Conservation (phyloP, 2,888 invertebrate genomes). For the Anodontia alba region DNA sequence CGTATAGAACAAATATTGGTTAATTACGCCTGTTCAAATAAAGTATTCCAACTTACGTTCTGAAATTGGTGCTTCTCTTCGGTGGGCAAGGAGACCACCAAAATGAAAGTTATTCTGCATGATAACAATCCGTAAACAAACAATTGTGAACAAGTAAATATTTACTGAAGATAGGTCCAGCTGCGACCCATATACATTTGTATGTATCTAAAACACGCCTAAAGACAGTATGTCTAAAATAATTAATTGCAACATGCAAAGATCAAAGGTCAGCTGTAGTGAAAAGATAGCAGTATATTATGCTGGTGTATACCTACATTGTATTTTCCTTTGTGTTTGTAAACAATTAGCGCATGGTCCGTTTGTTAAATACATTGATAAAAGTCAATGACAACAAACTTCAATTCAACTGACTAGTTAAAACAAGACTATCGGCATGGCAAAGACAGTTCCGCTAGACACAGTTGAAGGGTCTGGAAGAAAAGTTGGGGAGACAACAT, state of each 20-base stretch:
- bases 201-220: background rate
- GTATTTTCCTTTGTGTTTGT: background rate
- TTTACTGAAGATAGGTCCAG: no score
- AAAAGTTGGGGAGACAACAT: no score
- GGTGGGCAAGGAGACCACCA: background rate
- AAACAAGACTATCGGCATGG: no score
- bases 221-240: background rate
- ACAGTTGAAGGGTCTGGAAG: no score
- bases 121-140: background rate
- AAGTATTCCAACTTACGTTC: background rate
- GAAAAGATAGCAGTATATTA: background rate
- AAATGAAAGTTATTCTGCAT: conserved; percentile 13
- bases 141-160: background rate
- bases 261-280: background rate
- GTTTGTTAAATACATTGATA: no score
- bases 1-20: no score
- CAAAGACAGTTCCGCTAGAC: no score
- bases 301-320: background rate
- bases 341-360: background rate
- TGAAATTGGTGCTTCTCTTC: background rate
- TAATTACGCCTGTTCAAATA: no score
- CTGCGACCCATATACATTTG: no score
- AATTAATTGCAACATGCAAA: background rate
- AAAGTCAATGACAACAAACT: no score
- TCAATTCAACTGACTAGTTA: no score